A percentile compares a stretch with the other conserved stretches of the same genome.
Evolutionary conservation across 2,888 invertebrate species (phyloP).

Genomic region (Phortica magna): DNA sequence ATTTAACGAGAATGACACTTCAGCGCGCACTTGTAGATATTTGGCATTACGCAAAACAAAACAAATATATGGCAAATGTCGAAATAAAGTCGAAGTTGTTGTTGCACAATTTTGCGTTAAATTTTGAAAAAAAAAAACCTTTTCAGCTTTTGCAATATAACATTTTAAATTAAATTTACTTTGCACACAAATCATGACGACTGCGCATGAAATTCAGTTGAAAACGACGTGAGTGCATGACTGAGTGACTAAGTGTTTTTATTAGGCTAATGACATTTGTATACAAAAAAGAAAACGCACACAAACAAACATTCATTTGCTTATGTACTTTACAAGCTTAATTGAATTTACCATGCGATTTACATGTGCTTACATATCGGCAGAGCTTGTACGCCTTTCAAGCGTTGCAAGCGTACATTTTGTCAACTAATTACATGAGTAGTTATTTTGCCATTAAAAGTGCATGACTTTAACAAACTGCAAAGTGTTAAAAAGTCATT

Average conservation of each 20-base stretch:
- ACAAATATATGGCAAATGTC: too few relatives aligned
- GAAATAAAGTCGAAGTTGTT: too few relatives aligned
- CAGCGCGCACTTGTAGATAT: too few relatives aligned
- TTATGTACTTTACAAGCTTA: not conserved
- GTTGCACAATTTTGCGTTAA: too few relatives aligned
- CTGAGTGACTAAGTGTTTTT: not conserved
- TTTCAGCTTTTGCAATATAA: too few relatives aligned
- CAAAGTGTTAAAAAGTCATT: constrained; percentile 25
- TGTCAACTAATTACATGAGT: constrained; percentile 54
- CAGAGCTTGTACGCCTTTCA: not conserved
- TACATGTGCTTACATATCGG: not conserved
- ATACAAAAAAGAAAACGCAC: not conserved
- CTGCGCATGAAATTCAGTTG: too few relatives aligned
- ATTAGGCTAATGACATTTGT: not conserved
- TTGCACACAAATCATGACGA: too few relatives aligned
- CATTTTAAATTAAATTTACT: too few relatives aligned
- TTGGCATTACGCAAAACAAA: too few relatives aligned
- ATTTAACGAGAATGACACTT: too few relatives aligned
- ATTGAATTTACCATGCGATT: not conserved
- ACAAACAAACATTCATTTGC: not conserved
- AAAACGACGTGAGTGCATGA: too few relatives aligned
- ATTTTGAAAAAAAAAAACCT: too few relatives aligned
- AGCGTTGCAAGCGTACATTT: not conserved
- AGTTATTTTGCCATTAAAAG: constrained; percentile 36
- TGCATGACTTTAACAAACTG: not conserved